phyloP scores from a whole-genome alignment of 2,888 invertebrate species.

The Eupithecia subumbrata region DNA sequence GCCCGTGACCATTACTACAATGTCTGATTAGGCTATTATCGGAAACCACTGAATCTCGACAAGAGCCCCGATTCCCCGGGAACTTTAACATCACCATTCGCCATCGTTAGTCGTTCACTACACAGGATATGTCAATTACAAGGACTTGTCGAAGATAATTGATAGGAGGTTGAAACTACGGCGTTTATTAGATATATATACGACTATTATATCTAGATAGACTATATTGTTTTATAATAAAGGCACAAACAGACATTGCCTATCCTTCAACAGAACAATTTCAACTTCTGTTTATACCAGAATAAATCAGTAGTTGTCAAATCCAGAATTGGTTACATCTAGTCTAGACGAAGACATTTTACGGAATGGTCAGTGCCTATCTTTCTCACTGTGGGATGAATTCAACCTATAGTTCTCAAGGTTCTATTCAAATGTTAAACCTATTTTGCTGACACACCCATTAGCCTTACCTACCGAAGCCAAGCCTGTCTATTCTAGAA shows the following conservation, averaged over 20 bases:
- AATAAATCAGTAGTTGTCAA: background rate
- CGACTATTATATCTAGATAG: too few species aligned
- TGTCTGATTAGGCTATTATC: slow-evolving; percentile 36
- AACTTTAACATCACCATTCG: slow-evolving; percentile 30
- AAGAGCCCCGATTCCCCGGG: slow-evolving; percentile 22
- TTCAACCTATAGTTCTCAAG: background rate
- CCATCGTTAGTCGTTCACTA: slow-evolving; percentile 24
- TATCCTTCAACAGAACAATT: background rate
- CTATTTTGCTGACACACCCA: background rate
- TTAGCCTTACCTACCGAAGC: slow-evolving; percentile 4
- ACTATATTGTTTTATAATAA: background rate
- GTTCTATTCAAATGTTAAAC: background rate
- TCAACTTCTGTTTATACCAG: background rate
- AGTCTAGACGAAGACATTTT: background rate
- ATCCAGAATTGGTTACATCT: background rate
- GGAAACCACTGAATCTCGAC: slow-evolving; percentile 37
- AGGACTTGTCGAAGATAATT: slow-evolving; percentile 13
- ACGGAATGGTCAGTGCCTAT: background rate
- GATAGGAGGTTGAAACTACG: background rate
- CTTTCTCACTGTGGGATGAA: background rate
- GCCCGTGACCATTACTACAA: slow-evolving; percentile 18
- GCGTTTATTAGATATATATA: too few species aligned
- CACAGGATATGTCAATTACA: slow-evolving; percentile 37
- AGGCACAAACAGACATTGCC: background rate
- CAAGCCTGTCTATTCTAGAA: slow-evolving; percentile 4